Evolutionary conservation across 2,888 invertebrate genomes (phyloP), one percentile per base, ranked within the genome.

Genomic region (Oxyteleia sp.): DNA sequence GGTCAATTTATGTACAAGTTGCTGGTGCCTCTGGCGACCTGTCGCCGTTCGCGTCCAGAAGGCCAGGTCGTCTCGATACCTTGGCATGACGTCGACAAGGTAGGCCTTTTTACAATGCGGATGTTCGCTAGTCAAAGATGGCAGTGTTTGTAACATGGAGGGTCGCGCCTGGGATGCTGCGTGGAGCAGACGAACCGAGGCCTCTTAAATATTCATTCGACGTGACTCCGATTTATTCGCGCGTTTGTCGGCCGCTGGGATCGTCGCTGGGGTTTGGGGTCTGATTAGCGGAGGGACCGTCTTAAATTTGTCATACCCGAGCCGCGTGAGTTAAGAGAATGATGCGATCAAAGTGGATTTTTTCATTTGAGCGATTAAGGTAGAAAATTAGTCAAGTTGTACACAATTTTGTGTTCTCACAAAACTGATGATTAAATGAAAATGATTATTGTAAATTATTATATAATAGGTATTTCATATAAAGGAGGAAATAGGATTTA

Each of bases 61-160:
- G 2, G 11, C 53, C 38, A 41, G 35, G 18, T 20, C 16, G 16
- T 41, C 16, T 53, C 16, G 29, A 26, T 66, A 15, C 78, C 87
- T 87, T 87, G 87, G 87, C 86, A 91, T 92, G 90, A 89, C 85
- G 87, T 84, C 86, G 76, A 88, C 82, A 88, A 91, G 90, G 90
- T 92, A 90, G 80, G 91, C 88, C 59, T 83, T 57, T 45, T 49
- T 63, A 26, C 53, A 38, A 49, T 43, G 41, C 47, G 18, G 45
- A 38, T 20, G 13, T 20, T 32, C 79, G 59, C 72, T 49, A 51
- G 59, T 79, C 86, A 89, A 90, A 90, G 89, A 90, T 91, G 90
- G 90, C 89, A 90, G 89, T 88, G 85, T 80, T 85, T 71, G 84
- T 84, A 86, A 84, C 59, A 84, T 84, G 85, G 88, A 85, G 84